phyloP scores from a whole-genome alignment of 2,113 vertebrate genomes.

The Seriola dumerili region DNA sequence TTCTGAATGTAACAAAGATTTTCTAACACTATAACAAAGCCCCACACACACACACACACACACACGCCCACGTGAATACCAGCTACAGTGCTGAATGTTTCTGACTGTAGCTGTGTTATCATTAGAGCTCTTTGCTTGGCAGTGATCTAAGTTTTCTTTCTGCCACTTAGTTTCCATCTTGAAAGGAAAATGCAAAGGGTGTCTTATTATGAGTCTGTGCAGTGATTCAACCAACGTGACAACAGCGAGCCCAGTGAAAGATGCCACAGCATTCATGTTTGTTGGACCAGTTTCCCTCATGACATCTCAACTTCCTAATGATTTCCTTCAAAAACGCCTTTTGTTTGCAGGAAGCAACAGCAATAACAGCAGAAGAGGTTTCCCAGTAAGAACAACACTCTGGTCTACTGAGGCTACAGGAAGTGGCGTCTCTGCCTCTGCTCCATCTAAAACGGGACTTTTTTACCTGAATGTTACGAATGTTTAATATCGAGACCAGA shows the following conservation, averaged over 20 bases:
- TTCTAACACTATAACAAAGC: conserved; percentile 35
- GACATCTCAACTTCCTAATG: neutral
- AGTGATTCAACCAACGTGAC: neutral
- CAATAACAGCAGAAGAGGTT: too few relatives aligned
- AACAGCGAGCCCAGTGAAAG: conserved; percentile 9
- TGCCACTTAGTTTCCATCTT: conserved; percentile 37
- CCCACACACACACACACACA: conserved; percentile 12
- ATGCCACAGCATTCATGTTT: neutral
- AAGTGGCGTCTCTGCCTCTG: too few relatives aligned
- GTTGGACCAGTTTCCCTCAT: neutral
- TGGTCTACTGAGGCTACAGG: too few relatives aligned
- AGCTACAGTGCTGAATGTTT: conserved; percentile 40
- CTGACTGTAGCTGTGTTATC: conserved; percentile 38
- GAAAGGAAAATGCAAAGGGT: conserved; percentile 11
- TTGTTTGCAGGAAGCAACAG: too few relatives aligned
- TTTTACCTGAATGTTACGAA: too few relatives aligned
- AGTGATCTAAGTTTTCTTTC: conserved; percentile 33
- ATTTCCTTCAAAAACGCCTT: too few relatives aligned
- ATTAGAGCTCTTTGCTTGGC: conserved; percentile 38
- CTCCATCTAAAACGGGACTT: too few relatives aligned
- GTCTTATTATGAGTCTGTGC: neutral
- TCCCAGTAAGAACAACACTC: too few relatives aligned
- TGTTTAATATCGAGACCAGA: too few relatives aligned
- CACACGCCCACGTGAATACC: conserved; percentile 46
- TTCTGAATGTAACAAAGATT: conserved; percentile 58